Evolutionary conservation across 2,888 invertebrate species (phyloP).

Genomic region (Azorinus chamasolen): DNA sequence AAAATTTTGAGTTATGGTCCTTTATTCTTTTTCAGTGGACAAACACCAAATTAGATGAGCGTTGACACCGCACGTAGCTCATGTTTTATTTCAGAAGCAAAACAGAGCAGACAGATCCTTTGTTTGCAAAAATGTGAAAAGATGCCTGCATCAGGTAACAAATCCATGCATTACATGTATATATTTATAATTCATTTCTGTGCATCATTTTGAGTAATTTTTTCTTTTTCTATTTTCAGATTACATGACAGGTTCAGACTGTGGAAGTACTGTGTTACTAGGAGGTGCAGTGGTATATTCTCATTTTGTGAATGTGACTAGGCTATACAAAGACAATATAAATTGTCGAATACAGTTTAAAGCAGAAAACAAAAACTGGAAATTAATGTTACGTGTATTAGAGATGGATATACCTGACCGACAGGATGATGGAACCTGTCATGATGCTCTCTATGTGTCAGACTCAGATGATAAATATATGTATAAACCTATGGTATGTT

Average conservation of each 20-base stretch:
- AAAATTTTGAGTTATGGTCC: too few species aligned
- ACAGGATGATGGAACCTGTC: constrained; percentile 77
- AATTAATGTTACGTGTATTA: constrained; percentile 80
- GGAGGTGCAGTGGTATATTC: constrained; percentile 84
- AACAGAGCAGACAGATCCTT: too few species aligned
- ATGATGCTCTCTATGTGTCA: constrained; percentile 85
- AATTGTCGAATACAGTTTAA: constrained; percentile 82
- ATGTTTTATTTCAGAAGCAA: too few species aligned
- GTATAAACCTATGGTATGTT: constrained; percentile 81
- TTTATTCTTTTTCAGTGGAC: too few species aligned
- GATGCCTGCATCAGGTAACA: too few species aligned
- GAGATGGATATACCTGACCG: constrained; percentile 84
- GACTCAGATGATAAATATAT: constrained; percentile 78
- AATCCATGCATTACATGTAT: too few species aligned
- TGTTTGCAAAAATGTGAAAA: too few species aligned
- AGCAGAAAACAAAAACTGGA: constrained; percentile 80
- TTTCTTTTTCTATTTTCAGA: constrained; percentile 72
- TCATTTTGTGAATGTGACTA: constrained; percentile 69
- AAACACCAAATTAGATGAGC: too few species aligned
- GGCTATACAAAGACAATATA: constrained; percentile 73
- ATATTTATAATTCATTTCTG: too few species aligned
- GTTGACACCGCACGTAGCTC: too few species aligned
- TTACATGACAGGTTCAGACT: constrained; percentile 82
- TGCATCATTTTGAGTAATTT: neutral
- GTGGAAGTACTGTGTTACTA: constrained; percentile 75